Percentiles rank a stretch among this genome's conserved stretches.
Evolutionary conservation across 2,113 vertebrate species (phyloP).

Genomic region (Ptychochromis oligacanthus): DNA sequence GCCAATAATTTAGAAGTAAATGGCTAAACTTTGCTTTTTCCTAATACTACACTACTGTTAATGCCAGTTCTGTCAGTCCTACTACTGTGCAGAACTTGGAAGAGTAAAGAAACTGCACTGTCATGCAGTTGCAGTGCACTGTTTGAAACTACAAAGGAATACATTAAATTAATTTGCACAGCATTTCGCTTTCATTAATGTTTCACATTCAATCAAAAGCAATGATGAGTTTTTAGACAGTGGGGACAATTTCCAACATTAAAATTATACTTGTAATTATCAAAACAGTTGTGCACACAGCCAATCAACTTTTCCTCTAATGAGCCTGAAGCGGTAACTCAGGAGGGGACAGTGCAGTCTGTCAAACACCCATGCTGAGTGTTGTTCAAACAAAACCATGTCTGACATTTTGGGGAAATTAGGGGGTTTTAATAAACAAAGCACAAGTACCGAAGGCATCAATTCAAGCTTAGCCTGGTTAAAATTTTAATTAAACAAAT

Average conservation of each 20-base stretch:
- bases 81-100: neutral
- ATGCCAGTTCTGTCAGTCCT: neutral
- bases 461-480: neutral
- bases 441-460: neutral
- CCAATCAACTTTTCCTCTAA: constrained; percentile 42
- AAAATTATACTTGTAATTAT: constrained; percentile 46
- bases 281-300: constrained; percentile 40
- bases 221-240: constrained; percentile 23
- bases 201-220: constrained; percentile 37
- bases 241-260: constrained; percentile 10
- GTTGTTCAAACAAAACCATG: constrained; percentile 29
- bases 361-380: constrained; percentile 34
- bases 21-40: neutral
- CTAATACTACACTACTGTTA: neutral
- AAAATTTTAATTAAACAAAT: neutral
- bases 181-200: constrained; percentile 34
- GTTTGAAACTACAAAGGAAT: constrained; percentile 9
- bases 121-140: neutral
- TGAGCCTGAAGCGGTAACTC: constrained; percentile 35
- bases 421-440: neutral
- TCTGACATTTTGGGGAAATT: constrained; percentile 12
- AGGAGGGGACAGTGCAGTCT: constrained; percentile 16
- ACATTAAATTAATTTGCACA: constrained; percentile 24
- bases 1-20: neutral
- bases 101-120: neutral